Evolutionary conservation across 2,888 invertebrate species (phyloP).

Genomic region (Calameuta filiformis): DNA sequence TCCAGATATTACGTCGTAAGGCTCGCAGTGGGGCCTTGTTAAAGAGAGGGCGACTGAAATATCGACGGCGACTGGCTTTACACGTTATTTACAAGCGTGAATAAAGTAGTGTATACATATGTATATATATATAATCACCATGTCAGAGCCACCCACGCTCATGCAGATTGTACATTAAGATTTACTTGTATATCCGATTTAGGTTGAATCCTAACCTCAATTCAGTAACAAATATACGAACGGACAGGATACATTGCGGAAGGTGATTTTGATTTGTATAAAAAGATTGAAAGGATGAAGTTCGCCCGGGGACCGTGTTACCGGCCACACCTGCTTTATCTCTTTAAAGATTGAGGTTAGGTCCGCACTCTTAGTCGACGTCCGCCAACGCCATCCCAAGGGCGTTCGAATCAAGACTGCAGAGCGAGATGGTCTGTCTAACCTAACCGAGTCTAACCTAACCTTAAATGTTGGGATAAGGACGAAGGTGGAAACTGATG

Average conservation of each 20-base stretch:
- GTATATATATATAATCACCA: background rate
- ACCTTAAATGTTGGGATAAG: background rate
- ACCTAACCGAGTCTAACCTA: background rate
- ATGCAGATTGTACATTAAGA: background rate
- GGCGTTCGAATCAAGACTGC: background rate
- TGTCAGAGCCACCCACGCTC: background rate
- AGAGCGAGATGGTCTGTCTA: background rate
- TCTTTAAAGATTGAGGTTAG: background rate
- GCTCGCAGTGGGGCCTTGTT: background rate
- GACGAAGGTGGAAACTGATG: background rate
- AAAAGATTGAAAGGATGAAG: background rate
- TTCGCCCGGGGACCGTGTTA: background rate
- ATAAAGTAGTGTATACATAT: background rate
- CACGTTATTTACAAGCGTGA: background rate
- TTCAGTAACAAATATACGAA: background rate
- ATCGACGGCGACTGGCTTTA: background rate
- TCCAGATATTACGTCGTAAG: background rate
- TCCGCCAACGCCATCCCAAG: background rate
- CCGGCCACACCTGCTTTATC: slow-evolving; percentile 40
- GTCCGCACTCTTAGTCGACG: background rate
- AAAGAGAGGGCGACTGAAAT: background rate
- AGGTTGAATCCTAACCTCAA: background rate
- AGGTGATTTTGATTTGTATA: background rate
- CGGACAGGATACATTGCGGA: background rate
- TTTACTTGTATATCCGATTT: background rate